phyloP scores from a whole-genome alignment of 2,888 invertebrate genomes.

The Spisula solida region DNA sequence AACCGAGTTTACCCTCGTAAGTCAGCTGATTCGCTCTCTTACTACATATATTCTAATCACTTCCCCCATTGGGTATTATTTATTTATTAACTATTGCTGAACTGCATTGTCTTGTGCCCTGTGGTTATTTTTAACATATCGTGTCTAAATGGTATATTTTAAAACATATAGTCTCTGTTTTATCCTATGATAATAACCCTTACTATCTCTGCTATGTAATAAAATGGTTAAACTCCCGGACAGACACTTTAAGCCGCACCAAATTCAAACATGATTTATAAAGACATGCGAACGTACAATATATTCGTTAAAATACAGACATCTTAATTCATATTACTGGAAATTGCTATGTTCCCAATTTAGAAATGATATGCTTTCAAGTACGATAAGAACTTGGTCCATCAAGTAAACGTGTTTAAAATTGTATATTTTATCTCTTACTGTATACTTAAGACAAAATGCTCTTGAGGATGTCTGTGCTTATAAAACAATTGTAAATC shows the following conservation, averaged over 20 bases:
- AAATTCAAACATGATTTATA: neutral
- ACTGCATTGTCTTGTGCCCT: neutral
- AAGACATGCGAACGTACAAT: neutral
- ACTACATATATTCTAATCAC: no score
- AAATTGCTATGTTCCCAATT: neutral
- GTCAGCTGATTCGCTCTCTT: no score
- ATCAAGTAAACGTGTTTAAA: neutral
- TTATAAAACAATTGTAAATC: neutral
- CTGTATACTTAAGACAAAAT: neutral
- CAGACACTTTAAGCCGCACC: neutral
- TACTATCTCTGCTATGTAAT: neutral
- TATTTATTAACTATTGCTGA: neutral
- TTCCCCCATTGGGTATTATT: no score
- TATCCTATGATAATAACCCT: neutral
- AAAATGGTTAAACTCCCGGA: no score
- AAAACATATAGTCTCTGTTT: neutral
- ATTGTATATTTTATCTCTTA: neutral
- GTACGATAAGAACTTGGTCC: neutral
- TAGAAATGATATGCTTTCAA: neutral
- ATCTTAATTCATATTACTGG: neutral
- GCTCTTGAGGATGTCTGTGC: neutral
- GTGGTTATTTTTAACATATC: neutral
- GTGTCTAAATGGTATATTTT: neutral
- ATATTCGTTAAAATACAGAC: conserved; percentile 1
- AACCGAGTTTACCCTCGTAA: no score